phyloP scores from a whole-genome alignment of 2,888 invertebrate genomes.

The Orchestes rusci region DNA sequence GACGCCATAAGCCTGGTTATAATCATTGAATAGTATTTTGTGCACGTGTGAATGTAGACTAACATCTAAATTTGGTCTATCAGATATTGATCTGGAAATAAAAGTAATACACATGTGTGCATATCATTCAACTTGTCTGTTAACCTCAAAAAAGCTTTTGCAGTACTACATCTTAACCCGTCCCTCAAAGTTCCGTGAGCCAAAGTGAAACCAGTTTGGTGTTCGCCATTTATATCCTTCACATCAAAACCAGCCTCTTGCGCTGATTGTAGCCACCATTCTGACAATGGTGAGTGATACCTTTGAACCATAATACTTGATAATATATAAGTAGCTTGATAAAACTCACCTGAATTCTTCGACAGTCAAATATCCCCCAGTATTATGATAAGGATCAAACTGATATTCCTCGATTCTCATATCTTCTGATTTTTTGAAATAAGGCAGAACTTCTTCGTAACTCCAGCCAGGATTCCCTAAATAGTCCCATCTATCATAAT shows the following conservation, averaged over 20 bases:
- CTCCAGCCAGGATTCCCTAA: constrained; percentile 75
- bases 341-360: constrained; percentile 57
- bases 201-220: constrained; percentile 71
- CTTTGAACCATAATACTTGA: too few species aligned
- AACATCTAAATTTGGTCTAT: constrained; percentile 64
- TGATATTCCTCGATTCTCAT: constrained; percentile 58
- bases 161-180: constrained; percentile 75
- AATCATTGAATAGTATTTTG: constrained; percentile 57
- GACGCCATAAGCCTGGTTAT: constrained; percentile 58
- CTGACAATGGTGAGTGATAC: constrained; percentile 61
- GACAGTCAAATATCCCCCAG: constrained; percentile 64
- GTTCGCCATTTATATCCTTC: constrained; percentile 67
- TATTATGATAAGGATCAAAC: constrained; percentile 58
- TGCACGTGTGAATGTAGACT: constrained; percentile 42
- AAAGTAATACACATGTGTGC: not conserved
- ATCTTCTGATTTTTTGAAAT: constrained; percentile 76
- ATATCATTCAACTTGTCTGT: not conserved
- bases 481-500: constrained; percentile 78
- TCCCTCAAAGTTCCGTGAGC: constrained; percentile 71
- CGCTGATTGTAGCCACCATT: constrained; percentile 63
- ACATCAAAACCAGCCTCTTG: constrained; percentile 62
- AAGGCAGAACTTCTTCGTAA: constrained; percentile 64
- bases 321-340: not conserved
- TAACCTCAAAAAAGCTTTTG: constrained; percentile 68
- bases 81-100: constrained; percentile 43